Percentiles rank a stretch among this genome's conserved stretches.
Evolutionary conservation across 2,888 invertebrate species (phyloP).

Genomic region (Vanessa cardui): DNA sequence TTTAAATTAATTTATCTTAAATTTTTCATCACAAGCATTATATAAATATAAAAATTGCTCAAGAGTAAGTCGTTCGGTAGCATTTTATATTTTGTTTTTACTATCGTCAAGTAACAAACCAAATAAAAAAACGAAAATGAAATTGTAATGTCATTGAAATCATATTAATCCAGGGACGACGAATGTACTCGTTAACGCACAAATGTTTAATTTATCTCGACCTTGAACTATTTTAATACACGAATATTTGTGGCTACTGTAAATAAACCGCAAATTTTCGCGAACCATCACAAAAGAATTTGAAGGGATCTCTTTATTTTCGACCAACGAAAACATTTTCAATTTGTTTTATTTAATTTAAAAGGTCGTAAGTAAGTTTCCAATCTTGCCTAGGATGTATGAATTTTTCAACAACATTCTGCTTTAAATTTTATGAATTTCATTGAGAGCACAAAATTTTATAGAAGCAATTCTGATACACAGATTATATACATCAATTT

Average conservation of each 20-base stretch:
- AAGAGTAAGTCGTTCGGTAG: too few relatives aligned
- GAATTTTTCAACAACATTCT: not conserved
- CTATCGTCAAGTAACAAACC: not conserved
- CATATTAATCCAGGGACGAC: not conserved
- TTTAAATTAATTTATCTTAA: too few relatives aligned
- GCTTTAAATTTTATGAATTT: not conserved
- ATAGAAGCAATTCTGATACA: too few relatives aligned
- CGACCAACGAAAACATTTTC: too few relatives aligned
- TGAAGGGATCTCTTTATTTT: not conserved
- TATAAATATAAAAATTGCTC: too few relatives aligned
- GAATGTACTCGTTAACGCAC: conserved; percentile 12
- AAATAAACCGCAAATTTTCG: conserved; percentile 1
- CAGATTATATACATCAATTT: too few relatives aligned
- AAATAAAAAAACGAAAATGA: not conserved
- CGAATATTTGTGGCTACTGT: conserved; percentile 3
- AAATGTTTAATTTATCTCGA: conserved; percentile 1
- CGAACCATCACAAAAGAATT: not conserved
- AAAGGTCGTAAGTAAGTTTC: too few relatives aligned
- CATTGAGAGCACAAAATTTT: too few relatives aligned
- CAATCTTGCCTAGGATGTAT: not conserved
- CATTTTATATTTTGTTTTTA: too few relatives aligned
- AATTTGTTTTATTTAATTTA: too few relatives aligned
- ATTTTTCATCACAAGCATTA: too few relatives aligned
- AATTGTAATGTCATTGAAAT: not conserved
- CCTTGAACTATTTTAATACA: conserved; percentile 17